A percentile compares a stretch with the other conserved stretches of the same genome.
phyloP scores from a whole-genome alignment of 2,888 invertebrate genomes.

The Eupithecia abbreviata region DNA sequence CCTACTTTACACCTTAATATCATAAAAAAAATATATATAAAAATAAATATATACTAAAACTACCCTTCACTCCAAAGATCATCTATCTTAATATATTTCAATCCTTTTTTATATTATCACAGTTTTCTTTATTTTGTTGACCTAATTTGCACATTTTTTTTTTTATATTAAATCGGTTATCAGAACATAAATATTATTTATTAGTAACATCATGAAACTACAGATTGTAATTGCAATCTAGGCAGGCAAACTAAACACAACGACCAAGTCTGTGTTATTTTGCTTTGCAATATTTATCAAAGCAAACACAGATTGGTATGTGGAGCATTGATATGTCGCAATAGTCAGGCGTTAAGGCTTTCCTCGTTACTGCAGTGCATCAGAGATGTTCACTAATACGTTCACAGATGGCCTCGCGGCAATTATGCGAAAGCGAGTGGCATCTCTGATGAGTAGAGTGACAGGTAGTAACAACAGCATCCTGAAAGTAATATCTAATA shows the following conservation, averaged over 20 bases:
- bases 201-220: slow-evolving; percentile 1
- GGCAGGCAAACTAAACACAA: neutral
- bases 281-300: neutral
- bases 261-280: neutral
- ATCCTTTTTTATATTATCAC: slow-evolving; percentile 1
- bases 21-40: no score
- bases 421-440: no score
- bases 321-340: neutral
- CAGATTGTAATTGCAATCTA: neutral
- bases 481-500: no score
- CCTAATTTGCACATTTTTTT: neutral
- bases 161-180: neutral
- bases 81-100: neutral
- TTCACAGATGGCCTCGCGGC: no score
- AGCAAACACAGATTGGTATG: neutral
- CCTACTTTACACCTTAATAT: neutral
- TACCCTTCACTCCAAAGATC: neutral
- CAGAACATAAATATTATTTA: neutral
- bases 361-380: no score
- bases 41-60: neutral
- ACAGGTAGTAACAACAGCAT: no score
- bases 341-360: neutral
- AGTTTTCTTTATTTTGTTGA: neutral
- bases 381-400: no score
- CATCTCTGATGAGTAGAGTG: no score